Evolutionary conservation across 2,113 vertebrate species (phyloP), one percentile per base, ranked within the genome.

Genomic region (Sturnus vulgaris): DNA sequence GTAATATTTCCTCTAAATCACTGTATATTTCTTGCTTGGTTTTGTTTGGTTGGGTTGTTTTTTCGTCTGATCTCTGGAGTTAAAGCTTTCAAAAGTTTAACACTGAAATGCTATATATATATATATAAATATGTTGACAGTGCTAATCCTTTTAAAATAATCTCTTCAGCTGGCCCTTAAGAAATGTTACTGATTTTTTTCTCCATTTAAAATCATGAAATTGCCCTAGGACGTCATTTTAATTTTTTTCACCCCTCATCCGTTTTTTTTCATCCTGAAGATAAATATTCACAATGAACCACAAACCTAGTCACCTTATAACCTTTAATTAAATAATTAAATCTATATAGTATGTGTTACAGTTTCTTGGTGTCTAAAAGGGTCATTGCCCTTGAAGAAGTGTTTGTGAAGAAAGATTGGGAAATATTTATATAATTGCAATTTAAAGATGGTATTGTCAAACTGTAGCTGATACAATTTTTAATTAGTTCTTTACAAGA

Each of bases 21-120:
- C 7, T 60, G 4, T 39, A 1, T 64, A 60, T 60, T 60, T 56
- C 7, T 56, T 64, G 9, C 53, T 44, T 57, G 3, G 1, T 28
- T 87, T 66, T 73, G 8, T 37, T 90, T 47, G 7, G 1, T 37
- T 30, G 5, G 3, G 0, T 7, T 25, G 6, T 0, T 1, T 5
- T 73, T 44, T 28, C 55, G 53, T 5, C 9, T 18, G 2, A 86
- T 70, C 9, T 59, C 15, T 61, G 14, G 66, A 65, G 53, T 60
- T 77, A 60, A 82, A 83, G 0, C 5, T 70, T 70, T 72, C 24
- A 68, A 37, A 86, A 64, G 4, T 44, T 76, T 85, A 37, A n/a
- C n/a, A n/a, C 22, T 3, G 3, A 78, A 68, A 68, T 47, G 7
- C 1, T 66, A 10, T n/a, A n/a, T n/a, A n/a, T n/a, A n/a, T n/a